These are phyloP conservation scores for Apostichopus leukothele DNA, from an alignment of 53 echinoderm and acorn worm species.

Conservation along the genomic window DNA sequence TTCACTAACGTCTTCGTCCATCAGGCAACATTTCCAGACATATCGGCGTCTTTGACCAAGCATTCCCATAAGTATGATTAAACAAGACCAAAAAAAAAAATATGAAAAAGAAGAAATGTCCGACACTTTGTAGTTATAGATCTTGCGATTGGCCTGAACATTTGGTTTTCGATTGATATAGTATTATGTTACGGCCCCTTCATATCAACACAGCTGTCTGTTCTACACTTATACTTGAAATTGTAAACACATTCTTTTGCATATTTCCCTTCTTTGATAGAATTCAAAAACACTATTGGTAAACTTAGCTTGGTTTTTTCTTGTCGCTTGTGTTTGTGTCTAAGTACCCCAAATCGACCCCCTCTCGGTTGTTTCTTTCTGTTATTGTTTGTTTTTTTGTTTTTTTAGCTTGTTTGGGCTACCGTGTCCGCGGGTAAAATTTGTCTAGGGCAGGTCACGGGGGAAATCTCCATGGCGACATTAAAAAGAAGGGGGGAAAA, in stretches of 20 bases:
- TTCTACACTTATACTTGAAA: neutral
- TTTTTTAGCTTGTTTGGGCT: neutral
- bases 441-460: conserved; percentile 8
- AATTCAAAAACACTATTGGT: too few relatives aligned
- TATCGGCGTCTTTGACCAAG: neutral
- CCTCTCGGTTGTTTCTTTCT: neutral
- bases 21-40: neutral
- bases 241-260: neutral
- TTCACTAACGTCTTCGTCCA: too few relatives aligned
- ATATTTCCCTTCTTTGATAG: neutral
- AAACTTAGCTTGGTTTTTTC: too few relatives aligned
- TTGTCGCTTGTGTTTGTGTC: neutral
- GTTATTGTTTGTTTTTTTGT: neutral
- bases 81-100: neutral
- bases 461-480: conserved; percentile 36
- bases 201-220: neutral
- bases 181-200: neutral
- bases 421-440: conserved; percentile 1
- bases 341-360: neutral
- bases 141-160: too few relatives aligned
- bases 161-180: too few relatives aligned
- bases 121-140: neutral
- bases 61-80: neutral
- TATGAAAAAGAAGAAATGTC: neutral
- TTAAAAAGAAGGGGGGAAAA: neutral